Evolutionary conservation across 1,140 invertebrate genomes (phyloP).

Genomic region (Atta colombica): DNA sequence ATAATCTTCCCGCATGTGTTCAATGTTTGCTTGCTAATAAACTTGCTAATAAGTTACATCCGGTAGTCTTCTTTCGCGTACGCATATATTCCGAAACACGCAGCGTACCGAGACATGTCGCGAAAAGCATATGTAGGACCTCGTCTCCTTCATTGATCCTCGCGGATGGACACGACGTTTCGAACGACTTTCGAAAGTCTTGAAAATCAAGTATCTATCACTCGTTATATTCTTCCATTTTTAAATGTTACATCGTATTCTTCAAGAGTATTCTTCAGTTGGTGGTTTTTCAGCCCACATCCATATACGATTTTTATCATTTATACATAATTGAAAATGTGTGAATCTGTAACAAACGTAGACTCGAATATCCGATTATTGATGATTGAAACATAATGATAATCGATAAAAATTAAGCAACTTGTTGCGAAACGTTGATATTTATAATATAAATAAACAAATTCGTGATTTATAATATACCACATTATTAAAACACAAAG

Average conservation of each 20-base stretch:
- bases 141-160: not conserved
- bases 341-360: not conserved
- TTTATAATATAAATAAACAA: not conserved
- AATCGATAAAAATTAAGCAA: not conserved
- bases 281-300: not conserved
- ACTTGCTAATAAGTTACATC: slow-evolving; percentile 77
- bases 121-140: slow-evolving; percentile 62
- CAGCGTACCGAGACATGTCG: slow-evolving; percentile 2
- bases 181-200: not conserved
- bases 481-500: not conserved
- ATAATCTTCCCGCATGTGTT: slow-evolving; percentile 51
- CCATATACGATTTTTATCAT: no score
- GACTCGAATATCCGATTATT: not conserved
- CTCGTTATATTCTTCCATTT: not conserved
- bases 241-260: not conserved
- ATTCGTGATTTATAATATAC: not conserved
- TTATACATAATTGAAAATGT: not conserved
- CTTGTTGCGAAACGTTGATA: not conserved
- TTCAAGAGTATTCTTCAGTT: not conserved
- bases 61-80: slow-evolving; percentile 74
- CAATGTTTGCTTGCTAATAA: slow-evolving; percentile 74
- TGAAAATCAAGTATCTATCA: not conserved
- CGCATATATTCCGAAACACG: not conserved
- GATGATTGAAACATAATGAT: not conserved
- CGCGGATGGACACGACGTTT: slow-evolving; percentile 2